phyloP scores from a whole-genome alignment of 2,888 invertebrate species.

The Clusia tigrina region DNA sequence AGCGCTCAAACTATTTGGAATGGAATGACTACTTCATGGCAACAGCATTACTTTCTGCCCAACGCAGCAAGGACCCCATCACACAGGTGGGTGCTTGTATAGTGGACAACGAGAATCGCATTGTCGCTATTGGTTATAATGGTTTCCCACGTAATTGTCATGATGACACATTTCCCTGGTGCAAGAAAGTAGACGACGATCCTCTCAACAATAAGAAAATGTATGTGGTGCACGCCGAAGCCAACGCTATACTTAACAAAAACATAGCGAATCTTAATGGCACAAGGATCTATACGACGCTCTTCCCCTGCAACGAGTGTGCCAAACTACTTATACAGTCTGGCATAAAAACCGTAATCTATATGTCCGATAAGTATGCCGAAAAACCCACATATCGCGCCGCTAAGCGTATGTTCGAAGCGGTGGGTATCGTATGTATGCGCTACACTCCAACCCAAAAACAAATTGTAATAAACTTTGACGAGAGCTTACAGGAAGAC shows the following conservation, averaged over 20 bases:
- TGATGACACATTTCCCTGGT: slow-evolving; percentile 93
- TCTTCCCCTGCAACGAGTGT: slow-evolving; percentile 98
- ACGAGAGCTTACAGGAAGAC: slow-evolving; percentile 30
- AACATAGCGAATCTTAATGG: slow-evolving; percentile 79
- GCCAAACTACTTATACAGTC: slow-evolving; percentile 96
- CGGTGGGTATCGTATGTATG: slow-evolving; percentile 75
- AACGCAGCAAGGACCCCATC: slow-evolving; percentile 93
- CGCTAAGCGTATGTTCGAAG: slow-evolving; percentile 82
- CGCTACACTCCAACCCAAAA: slow-evolving; percentile 71
- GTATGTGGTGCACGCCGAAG: slow-evolving; percentile 97
- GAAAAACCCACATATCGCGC: slow-evolving; percentile 75
- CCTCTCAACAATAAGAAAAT: slow-evolving; percentile 79
- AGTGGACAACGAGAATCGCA: slow-evolving; percentile 82
- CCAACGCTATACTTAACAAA: slow-evolving; percentile 95
- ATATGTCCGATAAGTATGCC: slow-evolving; percentile 83
- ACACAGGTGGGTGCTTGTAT: slow-evolving; percentile 97
- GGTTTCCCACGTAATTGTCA: slow-evolving; percentile 92
- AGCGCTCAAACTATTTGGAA: slow-evolving; percentile 74
- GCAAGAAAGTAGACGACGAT: slow-evolving; percentile 66
- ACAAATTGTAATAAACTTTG: slow-evolving; percentile 75
- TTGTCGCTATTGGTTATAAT: slow-evolving; percentile 96
- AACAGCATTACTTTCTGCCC: slow-evolving; percentile 86
- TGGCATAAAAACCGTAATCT: slow-evolving; percentile 81
- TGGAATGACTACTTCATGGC: slow-evolving; percentile 99
- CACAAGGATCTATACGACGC: slow-evolving; percentile 85